These are phyloP conservation scores for Thinocorus orbignyianus DNA, from an alignment of 2,113 vertebrate species.

Conservation along the genomic window DNA sequence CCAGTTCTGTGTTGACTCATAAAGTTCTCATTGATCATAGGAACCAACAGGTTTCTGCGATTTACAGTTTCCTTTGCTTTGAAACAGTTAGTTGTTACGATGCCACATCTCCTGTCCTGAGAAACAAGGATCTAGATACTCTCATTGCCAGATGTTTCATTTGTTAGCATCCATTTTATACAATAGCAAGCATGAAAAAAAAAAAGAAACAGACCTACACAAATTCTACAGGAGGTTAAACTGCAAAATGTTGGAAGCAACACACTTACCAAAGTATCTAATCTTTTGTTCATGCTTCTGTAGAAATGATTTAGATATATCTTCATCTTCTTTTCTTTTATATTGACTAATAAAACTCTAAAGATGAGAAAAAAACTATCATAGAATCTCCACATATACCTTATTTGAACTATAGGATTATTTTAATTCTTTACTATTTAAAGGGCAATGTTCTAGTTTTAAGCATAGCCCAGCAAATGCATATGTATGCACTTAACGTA, in stretches of 20 bases:
- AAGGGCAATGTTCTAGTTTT: background rate
- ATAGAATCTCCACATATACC: background rate
- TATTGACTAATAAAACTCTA: slow-evolving; percentile 91
- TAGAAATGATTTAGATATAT: slow-evolving; percentile 83
- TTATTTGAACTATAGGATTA: background rate
- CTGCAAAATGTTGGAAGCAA: slow-evolving; percentile 22
- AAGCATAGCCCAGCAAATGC: background rate
- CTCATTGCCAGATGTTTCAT: background rate
- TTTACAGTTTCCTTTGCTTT: background rate
- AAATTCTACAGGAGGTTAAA: background rate
- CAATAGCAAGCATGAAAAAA: background rate
- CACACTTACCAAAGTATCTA: slow-evolving; percentile 89
- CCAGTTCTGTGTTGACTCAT: background rate
- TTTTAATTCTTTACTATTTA: background rate
- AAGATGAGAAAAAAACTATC: background rate
- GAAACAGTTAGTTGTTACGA: background rate
- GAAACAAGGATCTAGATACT: background rate
- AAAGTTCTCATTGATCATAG: background rate
- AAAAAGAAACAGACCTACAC: background rate
- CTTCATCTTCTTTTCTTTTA: slow-evolving; percentile 77
- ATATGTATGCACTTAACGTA: background rate
- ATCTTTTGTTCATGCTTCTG: slow-evolving; percentile 89
- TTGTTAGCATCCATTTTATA: background rate
- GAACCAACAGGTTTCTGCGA: background rate
- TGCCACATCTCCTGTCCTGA: background rate